phyloP scores from a whole-genome alignment of 2,113 vertebrate genomes.

The Lucifuga dentata region DNA sequence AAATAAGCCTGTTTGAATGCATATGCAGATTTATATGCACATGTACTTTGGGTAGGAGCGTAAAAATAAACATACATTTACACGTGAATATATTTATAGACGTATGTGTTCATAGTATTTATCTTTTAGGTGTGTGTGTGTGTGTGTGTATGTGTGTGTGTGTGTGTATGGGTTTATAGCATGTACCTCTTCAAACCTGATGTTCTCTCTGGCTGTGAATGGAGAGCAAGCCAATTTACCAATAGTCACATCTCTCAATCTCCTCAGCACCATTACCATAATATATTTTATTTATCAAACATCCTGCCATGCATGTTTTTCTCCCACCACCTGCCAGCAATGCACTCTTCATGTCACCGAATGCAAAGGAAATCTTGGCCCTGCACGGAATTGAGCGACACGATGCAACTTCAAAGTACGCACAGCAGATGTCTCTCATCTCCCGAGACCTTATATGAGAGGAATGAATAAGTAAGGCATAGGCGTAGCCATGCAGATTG shows the following conservation, averaged over 20 bases:
- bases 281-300: constrained; percentile 83
- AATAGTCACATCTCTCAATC: constrained; percentile 63
- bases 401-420: constrained; percentile 80
- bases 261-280: constrained; percentile 75
- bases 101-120: constrained; percentile 21
- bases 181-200: constrained; percentile 31
- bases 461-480: constrained; percentile 84
- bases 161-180: constrained; percentile 2
- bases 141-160: constrained; percentile 10
- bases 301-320: constrained; percentile 57
- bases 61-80: constrained; percentile 49
- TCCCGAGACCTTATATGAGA: constrained; percentile 78
- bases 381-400: constrained; percentile 77
- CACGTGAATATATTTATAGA: not conserved
- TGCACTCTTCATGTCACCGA: constrained; percentile 72
- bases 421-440: constrained; percentile 81
- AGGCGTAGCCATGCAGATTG: constrained; percentile 70
- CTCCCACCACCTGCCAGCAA: constrained; percentile 80
- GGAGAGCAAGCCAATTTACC: constrained; percentile 53
- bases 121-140: constrained; percentile 29
- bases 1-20: constrained; percentile 55
- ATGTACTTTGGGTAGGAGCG: constrained; percentile 21
- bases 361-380: constrained; percentile 78
- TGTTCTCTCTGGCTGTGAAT: constrained; percentile 40
- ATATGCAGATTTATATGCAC: constrained; percentile 52